These are phyloP conservation scores for Clistopyga incitator DNA, from an alignment of 2,888 invertebrate genomes.

Conservation along the genomic window DNA sequence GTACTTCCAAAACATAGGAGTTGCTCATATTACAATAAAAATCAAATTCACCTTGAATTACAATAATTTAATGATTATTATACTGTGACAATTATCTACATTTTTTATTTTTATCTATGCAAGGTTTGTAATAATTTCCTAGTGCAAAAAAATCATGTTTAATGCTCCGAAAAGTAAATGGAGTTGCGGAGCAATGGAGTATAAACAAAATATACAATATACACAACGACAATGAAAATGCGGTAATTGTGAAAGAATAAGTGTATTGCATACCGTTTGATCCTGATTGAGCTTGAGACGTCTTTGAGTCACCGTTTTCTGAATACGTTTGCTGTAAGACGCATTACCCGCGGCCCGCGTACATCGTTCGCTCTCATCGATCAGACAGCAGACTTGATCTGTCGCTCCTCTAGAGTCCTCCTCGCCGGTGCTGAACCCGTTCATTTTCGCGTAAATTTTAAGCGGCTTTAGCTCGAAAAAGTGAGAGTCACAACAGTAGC, in stretches of 20 bases:
- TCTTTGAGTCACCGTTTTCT: constrained; percentile 96
- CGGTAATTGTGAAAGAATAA: background rate
- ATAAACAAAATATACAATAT: too few relatives aligned
- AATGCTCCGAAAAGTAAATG: too few relatives aligned
- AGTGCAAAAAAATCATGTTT: too few relatives aligned
- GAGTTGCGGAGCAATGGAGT: too few relatives aligned
- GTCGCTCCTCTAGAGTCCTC: constrained; percentile 95
- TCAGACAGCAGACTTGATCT: constrained; percentile 96
- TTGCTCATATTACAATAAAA: too few relatives aligned
- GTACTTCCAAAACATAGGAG: too few relatives aligned
- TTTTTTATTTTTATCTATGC: too few relatives aligned
- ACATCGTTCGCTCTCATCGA: constrained; percentile 95
- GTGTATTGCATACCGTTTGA: constrained; percentile 86
- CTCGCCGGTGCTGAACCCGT: constrained; percentile 96
- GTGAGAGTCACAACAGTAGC: background rate
- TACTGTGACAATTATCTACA: too few relatives aligned
- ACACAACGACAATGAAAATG: background rate
- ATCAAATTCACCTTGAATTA: too few relatives aligned
- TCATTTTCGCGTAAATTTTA: constrained; percentile 86
- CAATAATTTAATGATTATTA: too few relatives aligned
- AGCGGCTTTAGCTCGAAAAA: background rate
- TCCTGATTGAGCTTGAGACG: constrained; percentile 95
- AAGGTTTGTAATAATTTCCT: too few relatives aligned
- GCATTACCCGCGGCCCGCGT: constrained; percentile 96
- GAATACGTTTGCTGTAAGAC: constrained; percentile 98